A percentile compares a stretch with the other conserved stretches of the same genome.
These are phyloP conservation scores for Xiphophorus couchianus DNA, from an alignment of 2,113 vertebrate species.

Conservation along the genomic window DNA sequence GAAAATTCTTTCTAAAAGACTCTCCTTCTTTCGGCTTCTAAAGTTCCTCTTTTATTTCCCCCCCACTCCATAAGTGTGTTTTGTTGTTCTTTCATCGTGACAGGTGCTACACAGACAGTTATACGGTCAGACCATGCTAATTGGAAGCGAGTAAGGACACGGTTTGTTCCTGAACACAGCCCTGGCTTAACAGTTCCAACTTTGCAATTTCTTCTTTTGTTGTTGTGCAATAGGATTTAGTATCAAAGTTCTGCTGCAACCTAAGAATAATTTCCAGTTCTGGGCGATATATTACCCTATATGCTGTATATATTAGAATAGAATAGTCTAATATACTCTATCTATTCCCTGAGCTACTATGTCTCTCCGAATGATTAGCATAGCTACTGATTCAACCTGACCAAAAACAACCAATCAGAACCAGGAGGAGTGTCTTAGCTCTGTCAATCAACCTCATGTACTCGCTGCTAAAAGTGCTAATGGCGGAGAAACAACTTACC, in stretches of 20 bases:
- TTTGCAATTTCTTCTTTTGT: conserved; percentile 15
- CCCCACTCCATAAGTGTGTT: neutral
- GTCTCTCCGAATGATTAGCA: no score
- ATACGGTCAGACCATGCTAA: conserved; percentile 47
- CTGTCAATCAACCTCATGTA: no score
- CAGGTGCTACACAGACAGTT: conserved; percentile 44
- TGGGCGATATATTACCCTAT: no score
- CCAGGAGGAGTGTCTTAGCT: no score
- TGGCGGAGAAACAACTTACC: no score
- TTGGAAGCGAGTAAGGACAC: conserved; percentile 42
- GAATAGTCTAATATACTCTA: no score
- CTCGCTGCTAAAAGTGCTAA: no score
- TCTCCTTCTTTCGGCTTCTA: neutral
- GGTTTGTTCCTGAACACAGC: conserved; percentile 26
- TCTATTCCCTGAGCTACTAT: no score
- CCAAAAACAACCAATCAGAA: no score
- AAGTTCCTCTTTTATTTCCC: neutral
- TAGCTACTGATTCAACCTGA: no score
- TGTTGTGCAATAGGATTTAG: neutral
- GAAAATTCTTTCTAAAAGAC: neutral
- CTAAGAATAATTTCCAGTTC: neutral
- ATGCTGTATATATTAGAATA: neutral
- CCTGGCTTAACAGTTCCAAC: conserved; percentile 15
- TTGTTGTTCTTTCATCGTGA: neutral
- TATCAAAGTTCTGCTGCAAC: neutral